Evolutionary conservation across 2,113 vertebrate species (phyloP), one percentile per base, ranked within the genome.

Genomic region (Loxodonta africana): DNA sequence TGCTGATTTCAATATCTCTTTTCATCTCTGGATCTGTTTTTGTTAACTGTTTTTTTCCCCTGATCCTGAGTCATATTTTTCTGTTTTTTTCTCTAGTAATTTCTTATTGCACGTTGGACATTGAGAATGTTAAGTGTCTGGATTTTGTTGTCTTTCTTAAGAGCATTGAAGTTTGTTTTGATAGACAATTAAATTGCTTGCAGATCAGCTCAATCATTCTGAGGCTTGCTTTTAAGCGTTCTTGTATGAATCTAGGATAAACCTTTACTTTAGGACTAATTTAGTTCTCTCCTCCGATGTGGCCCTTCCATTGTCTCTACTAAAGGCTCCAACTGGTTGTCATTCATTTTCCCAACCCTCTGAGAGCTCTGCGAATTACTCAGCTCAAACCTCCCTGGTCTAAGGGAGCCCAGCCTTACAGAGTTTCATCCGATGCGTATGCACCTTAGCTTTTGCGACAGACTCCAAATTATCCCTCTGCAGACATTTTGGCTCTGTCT

Each of bases 21-120:
- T 28, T 91, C 60, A 51, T 77, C 88, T 93, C 76, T 88, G 62
- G 28, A 53, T 95, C 53, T 91, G 10, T 73, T 89, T 87, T 71
- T 83, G 53, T 82, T 87, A 83, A 63, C 41, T 63, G 33, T 37
- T 28, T 44, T 73, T 78, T 14, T 5, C n/a, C 51, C 78, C 17
- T 18, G 3, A 33, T 63, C 51, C 18, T 85, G 25, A 12, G 44
- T 48, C 26, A 30, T 28, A 26, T 48, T 48, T 78, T 5, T 6
- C 81, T 87, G 11, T 44, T 83, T 26, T 46, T 83, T 94, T 82
- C 25, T 81, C 67, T 92, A 60, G 28, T 87, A 76, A 84, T n/a
- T 94, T 96, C 85, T 76, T 0, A 11, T 62, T 51, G 46, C 28
- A 83, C 83, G 20, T 20, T 89, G 51, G n/a, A 57, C 51, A 57